These are phyloP conservation scores for Calliopsis andreniformis DNA, from an alignment of 1,140 invertebrate species.

Conservation along the genomic window DNA sequence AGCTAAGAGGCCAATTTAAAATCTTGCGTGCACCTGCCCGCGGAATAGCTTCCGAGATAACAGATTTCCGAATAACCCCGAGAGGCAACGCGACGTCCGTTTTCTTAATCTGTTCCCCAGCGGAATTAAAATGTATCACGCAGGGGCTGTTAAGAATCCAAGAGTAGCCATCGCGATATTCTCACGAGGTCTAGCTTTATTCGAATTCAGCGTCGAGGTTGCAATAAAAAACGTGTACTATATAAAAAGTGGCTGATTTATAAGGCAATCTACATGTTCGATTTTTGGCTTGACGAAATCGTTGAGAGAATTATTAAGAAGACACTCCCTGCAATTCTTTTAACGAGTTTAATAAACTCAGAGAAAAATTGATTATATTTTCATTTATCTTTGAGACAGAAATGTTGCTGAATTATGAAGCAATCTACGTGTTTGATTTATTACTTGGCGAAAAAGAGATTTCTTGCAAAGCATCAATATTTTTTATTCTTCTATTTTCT, in stretches of 20 bases:
- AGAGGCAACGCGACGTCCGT: slow-evolving; percentile 5
- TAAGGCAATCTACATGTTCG: too few relatives aligned
- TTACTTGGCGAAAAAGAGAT: too few relatives aligned
- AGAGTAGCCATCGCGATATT: background rate
- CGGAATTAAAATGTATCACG: slow-evolving; percentile 36
- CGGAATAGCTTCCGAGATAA: slow-evolving; percentile 32
- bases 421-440: too few relatives aligned
- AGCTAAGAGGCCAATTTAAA: slow-evolving; percentile 46
- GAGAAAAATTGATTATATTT: too few relatives aligned
- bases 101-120: slow-evolving; percentile 1
- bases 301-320: too few relatives aligned
- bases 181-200: slow-evolving; percentile 29
- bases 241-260: background rate
- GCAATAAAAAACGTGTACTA: background rate
- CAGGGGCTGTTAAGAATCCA: background rate
- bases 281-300: too few relatives aligned
- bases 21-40: slow-evolving; percentile 41
- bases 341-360: too few relatives aligned
- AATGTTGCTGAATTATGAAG: too few relatives aligned
- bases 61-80: slow-evolving; percentile 39
- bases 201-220: slow-evolving; percentile 1
- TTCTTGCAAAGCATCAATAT: too few relatives aligned
- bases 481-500: too few relatives aligned
- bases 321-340: too few relatives aligned
- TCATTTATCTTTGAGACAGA: too few relatives aligned